A percentile compares a stretch with the other conserved stretches of the same genome.
phyloP scores from a whole-genome alignment of 2,888 invertebrate species.

The Aphelenchoides bicaudatus region DNA sequence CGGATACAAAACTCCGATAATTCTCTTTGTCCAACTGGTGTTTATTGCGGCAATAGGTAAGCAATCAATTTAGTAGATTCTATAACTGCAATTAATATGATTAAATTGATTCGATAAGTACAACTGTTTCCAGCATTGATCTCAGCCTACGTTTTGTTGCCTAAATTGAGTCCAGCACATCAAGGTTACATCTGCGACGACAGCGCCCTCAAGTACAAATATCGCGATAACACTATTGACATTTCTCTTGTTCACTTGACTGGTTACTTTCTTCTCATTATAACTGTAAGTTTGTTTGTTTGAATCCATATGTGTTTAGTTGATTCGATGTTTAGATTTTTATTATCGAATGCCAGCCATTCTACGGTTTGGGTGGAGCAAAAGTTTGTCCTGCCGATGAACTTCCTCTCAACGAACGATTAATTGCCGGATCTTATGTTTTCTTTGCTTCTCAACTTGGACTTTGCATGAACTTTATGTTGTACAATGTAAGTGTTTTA shows the following conservation, averaged over 20 bases:
- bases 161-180: not conserved
- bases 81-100: not conserved
- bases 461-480: conserved; percentile 14
- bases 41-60: not conserved
- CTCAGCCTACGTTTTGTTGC: conserved; percentile 7
- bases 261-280: not conserved
- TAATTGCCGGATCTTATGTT: not conserved
- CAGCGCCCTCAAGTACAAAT: conserved; percentile 6
- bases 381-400: not conserved
- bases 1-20: not conserved
- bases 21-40: not conserved
- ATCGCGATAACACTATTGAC: conserved; percentile 14
- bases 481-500: conserved; percentile 16
- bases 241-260: conserved; percentile 8
- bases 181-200: conserved; percentile 19
- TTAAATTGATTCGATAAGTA: not conserved
- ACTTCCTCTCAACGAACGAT: not conserved
- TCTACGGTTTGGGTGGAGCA: not conserved
- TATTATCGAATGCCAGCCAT: conserved; percentile 16
- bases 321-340: not conserved
- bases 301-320: not conserved
- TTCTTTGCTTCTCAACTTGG: conserved; percentile 24
- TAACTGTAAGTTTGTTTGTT: conserved; percentile 15
- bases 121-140: conserved; percentile 2
- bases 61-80: not conserved